Evolutionary conservation across 2,113 vertebrate species (phyloP), one percentile per base, ranked within the genome.

Genomic region (Pipa parva): DNA sequence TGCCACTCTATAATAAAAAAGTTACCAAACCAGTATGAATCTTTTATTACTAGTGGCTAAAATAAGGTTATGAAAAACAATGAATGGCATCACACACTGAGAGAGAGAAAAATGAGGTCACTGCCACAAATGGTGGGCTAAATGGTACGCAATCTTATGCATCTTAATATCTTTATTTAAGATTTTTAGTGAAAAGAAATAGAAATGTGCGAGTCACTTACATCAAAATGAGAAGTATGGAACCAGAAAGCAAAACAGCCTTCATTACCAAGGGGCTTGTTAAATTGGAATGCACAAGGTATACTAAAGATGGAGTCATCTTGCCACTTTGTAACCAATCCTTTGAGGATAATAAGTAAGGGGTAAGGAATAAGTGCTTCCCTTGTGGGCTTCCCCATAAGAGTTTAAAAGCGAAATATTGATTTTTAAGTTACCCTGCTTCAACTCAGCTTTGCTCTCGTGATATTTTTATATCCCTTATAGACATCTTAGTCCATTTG

Each of bases 371-470:
- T 78, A 85, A 90, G 84, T 87, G 79, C 80, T 84, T 87, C 81
- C 89, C 91, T 87, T 82, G 68, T 86, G 90, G 87, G 87, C 84
- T 82, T 85, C 80, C 73, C 80, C 79, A 88, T 85, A 85, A 87
- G 83, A 88, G 84, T 90, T 89, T 94, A 93, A 94, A 94, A 94
- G 90, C 91, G 87, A 88, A 89, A 84, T 92, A 93, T 93, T 93
- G 91, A 93, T 94, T 93, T 36, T 91, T 85, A 83, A 88, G 82
- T 89, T 90, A 87, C 86, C 87, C 83, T 80, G 74, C 87, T 91
- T 92, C 88, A 89, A 87, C 87, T 88, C 83, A 83, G 86, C 81
- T 79, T 80, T 76, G 72, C 86, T 85, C 81, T 87, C 81, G 77
- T 85, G 85, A 70, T 86, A 81, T 83, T 86, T 87, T 84, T 88